Percentiles rank a stretch among this genome's conserved stretches.
Evolutionary conservation across 2,113 vertebrate genomes (phyloP).

Genomic region (Osmerus mordax): DNA sequence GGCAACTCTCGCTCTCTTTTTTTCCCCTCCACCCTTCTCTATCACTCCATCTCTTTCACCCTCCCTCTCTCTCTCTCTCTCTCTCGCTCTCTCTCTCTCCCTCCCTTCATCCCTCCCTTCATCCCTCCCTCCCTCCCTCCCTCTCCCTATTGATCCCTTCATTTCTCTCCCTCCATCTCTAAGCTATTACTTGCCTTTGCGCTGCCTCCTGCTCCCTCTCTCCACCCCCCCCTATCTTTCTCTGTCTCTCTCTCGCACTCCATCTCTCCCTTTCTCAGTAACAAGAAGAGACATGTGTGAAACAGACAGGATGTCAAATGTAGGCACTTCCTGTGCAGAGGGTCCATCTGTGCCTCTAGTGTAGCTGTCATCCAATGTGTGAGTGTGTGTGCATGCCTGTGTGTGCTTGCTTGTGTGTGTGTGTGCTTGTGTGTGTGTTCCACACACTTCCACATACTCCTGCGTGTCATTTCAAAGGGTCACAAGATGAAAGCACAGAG

Average conservation of each 20-base stretch:
- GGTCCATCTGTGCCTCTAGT: constrained; percentile 53
- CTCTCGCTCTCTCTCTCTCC: no score
- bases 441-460: not conserved
- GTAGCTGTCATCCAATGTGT: not conserved
- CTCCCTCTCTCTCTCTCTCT: no score
- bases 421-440: not conserved
- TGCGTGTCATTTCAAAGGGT: constrained; percentile 38
- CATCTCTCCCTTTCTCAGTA: constrained; percentile 35
- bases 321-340: constrained; percentile 36
- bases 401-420: not conserved
- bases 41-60: not conserved
- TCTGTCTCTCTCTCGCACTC: no score
- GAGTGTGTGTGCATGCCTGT: constrained; percentile 2
- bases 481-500: constrained; percentile 32
- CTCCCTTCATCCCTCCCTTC: no score
- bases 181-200: no score
- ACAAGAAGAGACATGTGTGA: constrained; percentile 53
- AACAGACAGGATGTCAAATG: constrained; percentile 43
- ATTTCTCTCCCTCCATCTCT: no score
- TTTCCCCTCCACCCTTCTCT: no score
- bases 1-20: constrained; percentile 14
- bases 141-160: no score
- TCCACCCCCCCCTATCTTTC: no score
- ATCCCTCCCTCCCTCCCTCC: no score
- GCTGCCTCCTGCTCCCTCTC: no score